Evolutionary conservation across 2,888 invertebrate genomes (phyloP).

Genomic region (Digitonthophagus gazella): DNA sequence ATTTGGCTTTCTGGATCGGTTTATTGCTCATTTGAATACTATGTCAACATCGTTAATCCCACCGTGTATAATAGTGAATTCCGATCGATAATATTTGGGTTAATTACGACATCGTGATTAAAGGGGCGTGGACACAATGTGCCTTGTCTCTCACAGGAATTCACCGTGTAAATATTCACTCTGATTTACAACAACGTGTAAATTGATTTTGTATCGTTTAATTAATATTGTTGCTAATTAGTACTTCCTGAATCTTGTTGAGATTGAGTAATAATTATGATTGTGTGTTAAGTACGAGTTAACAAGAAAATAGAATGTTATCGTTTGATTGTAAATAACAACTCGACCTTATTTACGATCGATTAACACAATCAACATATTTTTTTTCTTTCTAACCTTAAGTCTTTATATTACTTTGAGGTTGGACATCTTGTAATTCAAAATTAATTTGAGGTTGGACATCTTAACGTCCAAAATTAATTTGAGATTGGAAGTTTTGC

Average conservation of each 20-base stretch:
- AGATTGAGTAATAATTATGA: not conserved
- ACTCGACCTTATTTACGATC: not conserved
- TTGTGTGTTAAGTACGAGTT: not conserved
- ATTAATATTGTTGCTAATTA: too few species aligned
- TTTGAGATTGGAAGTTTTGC: not conserved
- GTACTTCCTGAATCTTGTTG: not conserved
- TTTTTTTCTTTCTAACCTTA: too few species aligned
- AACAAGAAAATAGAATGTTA: not conserved
- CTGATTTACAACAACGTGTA: too few species aligned
- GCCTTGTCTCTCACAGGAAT: not conserved
- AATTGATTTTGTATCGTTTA: too few species aligned
- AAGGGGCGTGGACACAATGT: not conserved
- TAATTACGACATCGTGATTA: not conserved
- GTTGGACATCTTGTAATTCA: conserved; percentile 8
- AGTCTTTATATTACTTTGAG: conserved; percentile 13
- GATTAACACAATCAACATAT: not conserved
- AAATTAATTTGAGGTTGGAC: conserved; percentile 14
- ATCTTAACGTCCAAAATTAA: conserved; percentile 7
- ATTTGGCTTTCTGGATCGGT: not conserved
- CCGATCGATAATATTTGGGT: not conserved
- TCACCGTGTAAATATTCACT: too few species aligned
- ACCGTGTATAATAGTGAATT: not conserved
- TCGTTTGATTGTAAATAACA: not conserved
- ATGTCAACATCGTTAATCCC: not conserved
- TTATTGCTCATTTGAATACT: not conserved